Conservation (phyloP, 1,140 invertebrate genomes). For the Panagrolaimus sp. region DNA sequence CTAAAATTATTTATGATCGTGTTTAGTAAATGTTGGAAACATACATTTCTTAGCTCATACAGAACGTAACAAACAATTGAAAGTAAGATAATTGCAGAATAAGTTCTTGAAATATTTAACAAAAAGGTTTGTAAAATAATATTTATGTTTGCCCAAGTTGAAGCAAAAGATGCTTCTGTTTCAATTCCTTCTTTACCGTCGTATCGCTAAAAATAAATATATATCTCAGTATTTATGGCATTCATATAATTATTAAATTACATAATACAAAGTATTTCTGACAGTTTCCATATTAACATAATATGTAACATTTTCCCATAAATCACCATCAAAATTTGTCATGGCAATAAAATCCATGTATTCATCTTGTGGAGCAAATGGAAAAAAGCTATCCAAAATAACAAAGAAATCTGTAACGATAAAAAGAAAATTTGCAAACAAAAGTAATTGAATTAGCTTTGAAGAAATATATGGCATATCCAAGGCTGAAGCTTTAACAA, state of each 20-base stretch:
- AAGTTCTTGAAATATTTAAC: neutral
- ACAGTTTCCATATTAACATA: slow-evolving; percentile 13
- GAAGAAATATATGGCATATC: neutral
- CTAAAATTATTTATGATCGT: too few species aligned
- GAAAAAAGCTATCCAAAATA: slow-evolving; percentile 11
- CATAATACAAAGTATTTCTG: neutral
- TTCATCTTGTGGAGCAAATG: neutral
- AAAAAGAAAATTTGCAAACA: neutral
- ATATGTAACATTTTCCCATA: slow-evolving; percentile 14
- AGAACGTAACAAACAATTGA: neutral
- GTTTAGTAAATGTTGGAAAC: too few species aligned
- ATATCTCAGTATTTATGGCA: too few species aligned
- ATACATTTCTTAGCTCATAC: neutral
- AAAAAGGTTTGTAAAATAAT: neutral
- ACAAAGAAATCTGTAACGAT: neutral
- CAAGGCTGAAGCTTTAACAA: neutral
- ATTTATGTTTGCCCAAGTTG: neutral
- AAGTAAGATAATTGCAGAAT: neutral
- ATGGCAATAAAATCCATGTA: neutral
- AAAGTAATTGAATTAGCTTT: neutral
- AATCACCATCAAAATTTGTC: neutral
- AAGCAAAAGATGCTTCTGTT: too few species aligned
- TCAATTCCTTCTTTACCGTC: too few species aligned
- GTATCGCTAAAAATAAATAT: too few species aligned
- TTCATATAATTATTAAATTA: neutral